These are phyloP conservation scores for Grallaria varia DNA, from an alignment of 2,113 vertebrate species.

Conservation along the genomic window DNA sequence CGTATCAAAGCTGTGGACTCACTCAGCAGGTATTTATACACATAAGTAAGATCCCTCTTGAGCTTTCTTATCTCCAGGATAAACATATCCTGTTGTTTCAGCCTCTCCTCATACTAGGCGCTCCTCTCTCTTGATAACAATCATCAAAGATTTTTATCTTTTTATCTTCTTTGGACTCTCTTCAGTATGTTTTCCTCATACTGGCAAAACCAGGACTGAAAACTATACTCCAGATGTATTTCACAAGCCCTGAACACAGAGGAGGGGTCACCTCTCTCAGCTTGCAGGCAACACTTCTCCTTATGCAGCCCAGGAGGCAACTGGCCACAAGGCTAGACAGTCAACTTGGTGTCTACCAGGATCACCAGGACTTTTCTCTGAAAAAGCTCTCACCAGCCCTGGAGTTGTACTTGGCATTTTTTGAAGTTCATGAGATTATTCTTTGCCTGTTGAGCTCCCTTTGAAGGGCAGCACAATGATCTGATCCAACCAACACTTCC, in stretches of 20 bases:
- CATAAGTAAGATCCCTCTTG: rapidly evolving
- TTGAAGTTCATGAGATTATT: neutral
- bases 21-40: neutral
- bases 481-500: neutral
- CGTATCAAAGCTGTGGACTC: neutral
- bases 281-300: neutral
- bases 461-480: neutral
- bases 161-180: neutral
- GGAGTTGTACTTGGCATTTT: neutral
- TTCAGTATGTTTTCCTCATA: neutral
- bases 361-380: neutral
- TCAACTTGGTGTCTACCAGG: neutral
- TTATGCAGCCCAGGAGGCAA: neutral
- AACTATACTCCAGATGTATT: neutral
- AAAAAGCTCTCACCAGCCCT: neutral
- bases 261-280: neutral
- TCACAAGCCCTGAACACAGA: neutral
- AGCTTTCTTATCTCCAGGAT: neutral
- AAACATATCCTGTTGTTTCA: neutral
- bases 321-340: neutral
- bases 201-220: neutral
- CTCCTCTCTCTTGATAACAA: neutral
- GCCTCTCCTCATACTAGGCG: neutral
- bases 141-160: neutral
- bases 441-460: neutral